Base-by-base conservation (phyloP, 2,888 invertebrate genomes). In the Orchesella flavescens region DNA sequence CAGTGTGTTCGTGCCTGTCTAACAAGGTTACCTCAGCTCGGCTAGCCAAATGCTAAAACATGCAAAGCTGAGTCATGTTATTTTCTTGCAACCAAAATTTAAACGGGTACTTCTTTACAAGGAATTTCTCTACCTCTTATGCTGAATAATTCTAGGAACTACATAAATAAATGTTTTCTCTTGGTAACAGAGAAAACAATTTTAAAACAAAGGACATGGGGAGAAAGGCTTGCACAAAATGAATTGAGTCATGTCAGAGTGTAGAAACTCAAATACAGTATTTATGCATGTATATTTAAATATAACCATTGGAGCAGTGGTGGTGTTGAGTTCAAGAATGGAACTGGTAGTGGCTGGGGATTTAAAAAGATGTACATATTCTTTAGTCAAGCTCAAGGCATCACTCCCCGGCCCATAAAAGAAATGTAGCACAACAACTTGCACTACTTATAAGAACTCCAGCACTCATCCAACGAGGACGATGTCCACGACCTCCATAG, bases 381-480 rank as follows among this genome's bases (percentile, higher is more conserved):
- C 92, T 84, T 90, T 90, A 21, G 92, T 92, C 49, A 92, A 88
- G 49, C 91, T 90, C 66, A 92, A 85, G 0, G 92, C 91, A 82
- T 91, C 91, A 68, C 90, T 90, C 12, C 93, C 93, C 0, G 93
- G 92, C 0, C 93, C 93, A 86, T 93, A 93, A 61, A 93, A 91
- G 72, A 92, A 90, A 89, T 93, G 93, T 0, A 93, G 93, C 92
- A 85, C 92, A 92, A 89, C 94, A 94, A 89, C 93, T 94, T 2
- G 92, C 89, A 0, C 93, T 93, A 24, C 93, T 93, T 3, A 92
- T 92, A 75, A 92, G 90, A 63, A 93, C 92, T n/a, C 94, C 94
- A n/a, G 93, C 91, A 4, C 94, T 93, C 89, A 94, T 93, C 94
- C 94, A 94, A 88, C 94, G 90, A 1, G 95, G 94, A 84, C 94